phyloP scores from a whole-genome alignment of 2,113 vertebrate genomes.

The Melanostigma gelatinosum region DNA sequence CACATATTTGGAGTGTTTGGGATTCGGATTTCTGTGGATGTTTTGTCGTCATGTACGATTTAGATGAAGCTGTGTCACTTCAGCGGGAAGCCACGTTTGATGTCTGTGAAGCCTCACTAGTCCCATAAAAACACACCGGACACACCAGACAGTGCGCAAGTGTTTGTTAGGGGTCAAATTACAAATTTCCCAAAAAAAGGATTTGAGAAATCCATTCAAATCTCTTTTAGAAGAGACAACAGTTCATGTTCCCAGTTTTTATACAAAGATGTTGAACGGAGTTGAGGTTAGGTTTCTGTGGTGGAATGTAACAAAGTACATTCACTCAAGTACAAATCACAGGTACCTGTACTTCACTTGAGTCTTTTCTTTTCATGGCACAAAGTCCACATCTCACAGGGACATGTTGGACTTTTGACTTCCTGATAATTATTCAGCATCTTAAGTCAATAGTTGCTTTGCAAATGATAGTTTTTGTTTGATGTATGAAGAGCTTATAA shows the following conservation, averaged over 20 bases:
- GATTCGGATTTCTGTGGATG: constrained; percentile 28
- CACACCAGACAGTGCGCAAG: neutral
- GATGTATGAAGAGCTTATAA: neutral
- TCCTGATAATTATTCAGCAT: neutral
- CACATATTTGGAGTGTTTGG: constrained; percentile 48
- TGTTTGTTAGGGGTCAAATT: neutral
- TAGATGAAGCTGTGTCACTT: constrained; percentile 31
- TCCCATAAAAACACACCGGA: neutral
- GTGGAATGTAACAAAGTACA: neutral
- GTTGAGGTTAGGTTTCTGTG: neutral
- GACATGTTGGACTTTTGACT: neutral
- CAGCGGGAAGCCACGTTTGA: constrained; percentile 2
- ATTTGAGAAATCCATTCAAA: neutral
- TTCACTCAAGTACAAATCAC: neutral
- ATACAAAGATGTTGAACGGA: neutral
- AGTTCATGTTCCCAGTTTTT: neutral
- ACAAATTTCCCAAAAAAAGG: neutral
- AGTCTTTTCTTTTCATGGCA: neutral
- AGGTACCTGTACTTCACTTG: neutral
- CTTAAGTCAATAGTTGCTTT: neutral
- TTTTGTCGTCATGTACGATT: constrained; percentile 44
- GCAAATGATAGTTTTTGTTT: neutral
- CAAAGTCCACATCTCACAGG: neutral
- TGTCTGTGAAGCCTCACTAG: constrained; percentile 8
- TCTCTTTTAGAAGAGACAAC: neutral